These are phyloP conservation scores for Puffinus mauretanicus DNA, from an alignment of 2,113 vertebrate species.

Conservation along the genomic window DNA sequence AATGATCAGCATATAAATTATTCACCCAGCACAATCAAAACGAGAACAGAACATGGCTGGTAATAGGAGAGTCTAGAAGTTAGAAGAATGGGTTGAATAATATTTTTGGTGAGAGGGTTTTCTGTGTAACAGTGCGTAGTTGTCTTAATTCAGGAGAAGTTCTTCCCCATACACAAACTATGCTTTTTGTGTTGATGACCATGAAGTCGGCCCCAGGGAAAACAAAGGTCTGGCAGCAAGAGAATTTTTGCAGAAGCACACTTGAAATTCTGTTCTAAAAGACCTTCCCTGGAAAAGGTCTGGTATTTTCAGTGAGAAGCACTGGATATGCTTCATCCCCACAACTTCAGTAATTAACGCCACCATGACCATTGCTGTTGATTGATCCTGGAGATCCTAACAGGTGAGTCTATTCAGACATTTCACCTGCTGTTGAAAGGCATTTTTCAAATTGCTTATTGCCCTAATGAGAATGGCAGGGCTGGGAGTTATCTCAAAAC, in stretches of 20 bases:
- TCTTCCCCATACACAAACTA: neutral
- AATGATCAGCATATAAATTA: neutral
- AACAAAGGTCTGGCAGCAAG: neutral
- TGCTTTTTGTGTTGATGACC: neutral
- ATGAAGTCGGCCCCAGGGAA: neutral
- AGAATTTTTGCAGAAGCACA: neutral
- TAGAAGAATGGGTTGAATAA: neutral
- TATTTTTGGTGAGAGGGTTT: neutral
- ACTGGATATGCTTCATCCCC: neutral
- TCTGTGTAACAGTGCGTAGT: neutral
- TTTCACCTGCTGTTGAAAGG: neutral
- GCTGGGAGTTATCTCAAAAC: constrained; percentile 6
- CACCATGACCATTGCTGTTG: neutral
- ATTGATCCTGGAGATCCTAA: neutral
- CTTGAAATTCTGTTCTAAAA: neutral
- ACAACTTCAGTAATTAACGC: neutral
- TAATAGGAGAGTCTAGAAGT: neutral
- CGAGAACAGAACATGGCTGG: neutral
- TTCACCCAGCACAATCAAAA: neutral
- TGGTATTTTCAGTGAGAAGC: neutral
- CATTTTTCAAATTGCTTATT: neutral
- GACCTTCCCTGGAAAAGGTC: neutral
- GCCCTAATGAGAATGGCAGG: neutral
- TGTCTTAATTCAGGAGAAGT: neutral
- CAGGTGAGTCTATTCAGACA: neutral